phyloP scores from a whole-genome alignment of 2,888 invertebrate genomes.

The Phymatocera aterrima region DNA sequence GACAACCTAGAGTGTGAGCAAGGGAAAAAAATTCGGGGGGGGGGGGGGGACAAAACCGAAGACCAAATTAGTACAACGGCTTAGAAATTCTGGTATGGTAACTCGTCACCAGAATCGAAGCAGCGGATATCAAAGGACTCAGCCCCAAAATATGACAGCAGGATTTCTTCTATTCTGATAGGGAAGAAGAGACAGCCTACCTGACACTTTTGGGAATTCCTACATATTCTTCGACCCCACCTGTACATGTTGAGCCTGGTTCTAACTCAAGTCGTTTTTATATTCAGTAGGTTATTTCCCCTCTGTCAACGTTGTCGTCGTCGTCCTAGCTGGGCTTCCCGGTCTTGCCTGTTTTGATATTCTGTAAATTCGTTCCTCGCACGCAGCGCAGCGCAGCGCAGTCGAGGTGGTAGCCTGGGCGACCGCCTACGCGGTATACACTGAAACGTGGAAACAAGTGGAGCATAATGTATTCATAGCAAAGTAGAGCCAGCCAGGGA shows the following conservation, averaged over 20 bases:
- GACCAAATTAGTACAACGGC: no score
- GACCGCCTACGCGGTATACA: not conserved
- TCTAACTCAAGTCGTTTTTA: not conserved
- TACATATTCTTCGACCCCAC: not conserved
- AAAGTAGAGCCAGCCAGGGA: constrained; percentile 2
- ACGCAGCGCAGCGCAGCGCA: not conserved
- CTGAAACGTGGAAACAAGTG: constrained; percentile 24
- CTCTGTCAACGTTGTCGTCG: not conserved
- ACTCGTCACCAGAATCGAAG: no score
- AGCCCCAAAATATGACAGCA: no score
- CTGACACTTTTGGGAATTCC: no score
- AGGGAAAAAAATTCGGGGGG: no score
- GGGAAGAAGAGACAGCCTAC: no score
- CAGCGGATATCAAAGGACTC: no score
- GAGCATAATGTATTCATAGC: constrained; percentile 35
- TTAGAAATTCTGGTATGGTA: no score
- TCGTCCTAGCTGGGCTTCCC: not conserved
- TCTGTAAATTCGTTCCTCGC: constrained; percentile 18
- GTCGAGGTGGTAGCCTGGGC: no score
- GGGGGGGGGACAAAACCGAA: no score
- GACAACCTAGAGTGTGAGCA: no score
- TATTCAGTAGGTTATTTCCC: constrained; percentile 15
- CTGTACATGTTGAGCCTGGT: not conserved
- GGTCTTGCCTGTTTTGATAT: constrained; percentile 1
- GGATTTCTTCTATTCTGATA: no score